Evolutionary conservation across 2,797 vertebrate genomes (phyloP).

Genomic region (Liparis tanakae): DNA sequence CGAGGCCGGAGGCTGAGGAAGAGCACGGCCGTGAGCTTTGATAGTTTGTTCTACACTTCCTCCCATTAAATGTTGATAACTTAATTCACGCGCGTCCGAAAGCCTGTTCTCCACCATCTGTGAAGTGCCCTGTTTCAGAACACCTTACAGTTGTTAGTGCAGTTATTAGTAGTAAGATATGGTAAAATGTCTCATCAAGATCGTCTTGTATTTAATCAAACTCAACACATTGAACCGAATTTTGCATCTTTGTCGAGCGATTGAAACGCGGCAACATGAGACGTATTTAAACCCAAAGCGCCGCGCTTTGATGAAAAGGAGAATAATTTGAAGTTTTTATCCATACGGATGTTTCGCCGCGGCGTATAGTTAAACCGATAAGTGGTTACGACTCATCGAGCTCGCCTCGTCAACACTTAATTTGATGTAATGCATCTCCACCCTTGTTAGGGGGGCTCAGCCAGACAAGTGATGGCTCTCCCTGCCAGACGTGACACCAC

Average conservation of each 20-base stretch:
- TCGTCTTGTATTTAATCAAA: not conserved
- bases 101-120: too few species aligned
- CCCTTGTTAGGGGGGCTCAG: conserved; percentile 51
- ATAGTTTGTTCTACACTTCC: too few species aligned
- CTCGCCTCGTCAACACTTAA: conserved; percentile 53
- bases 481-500: conserved; percentile 51
- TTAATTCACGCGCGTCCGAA: too few species aligned
- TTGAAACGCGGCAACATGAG: not conserved
- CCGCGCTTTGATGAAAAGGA: not conserved
- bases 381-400: conserved; percentile 27
- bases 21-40: too few species aligned
- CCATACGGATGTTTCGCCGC: not conserved
- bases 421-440: conserved; percentile 54
- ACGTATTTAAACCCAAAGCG: not conserved
- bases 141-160: too few species aligned
- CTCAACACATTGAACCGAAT: not conserved
- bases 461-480: conserved; percentile 46
- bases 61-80: too few species aligned
- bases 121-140: too few species aligned
- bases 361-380: not conserved
- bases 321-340: not conserved
- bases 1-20: too few species aligned
- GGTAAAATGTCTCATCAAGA: not conserved
- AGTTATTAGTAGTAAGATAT: not conserved
- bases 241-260: not conserved